Evolutionary conservation across 2,888 invertebrate species (phyloP), one percentile per base, ranked within the genome.

Genomic region (Eremobia ochroleuca): DNA sequence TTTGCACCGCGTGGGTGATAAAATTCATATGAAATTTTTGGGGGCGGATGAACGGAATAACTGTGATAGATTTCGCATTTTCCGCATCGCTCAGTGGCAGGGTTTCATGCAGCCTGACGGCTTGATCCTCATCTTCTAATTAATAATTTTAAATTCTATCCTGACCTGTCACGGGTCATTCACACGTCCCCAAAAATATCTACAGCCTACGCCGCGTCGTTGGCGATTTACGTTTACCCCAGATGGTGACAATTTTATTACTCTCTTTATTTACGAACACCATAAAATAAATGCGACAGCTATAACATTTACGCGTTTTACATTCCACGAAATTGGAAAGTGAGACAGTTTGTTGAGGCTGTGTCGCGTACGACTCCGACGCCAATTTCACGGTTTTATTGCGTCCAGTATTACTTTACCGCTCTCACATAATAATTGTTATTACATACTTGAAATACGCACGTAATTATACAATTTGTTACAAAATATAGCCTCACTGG

Each of bases 241-340:
- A 69, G 55, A 81, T 77, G 86, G 88, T 86, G 91, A 89, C 87
- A 89, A 88, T 84, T 89, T 91, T 89, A 91, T 82, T 81, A 81
- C 88, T 82, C 84, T 85, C 86, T 76, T 89, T 88, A 90, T 89
- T 91, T 87, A 90, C 83, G 88, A 77, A 85, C 74, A 79, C 81
- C 77, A 90, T 92, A 91, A 90, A 92, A 90, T 89, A 89, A 88
- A 88, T 80, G 73, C 85, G 88, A 89, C 88, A 73, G 78, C 77
- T 73, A 81, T 84, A 85, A 88, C 78, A 83, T 90, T 88, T 82
- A 85, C 82, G 82, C 72, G 82, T 88, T 92, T 92, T 90, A 91
- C 88, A 87, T 94, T 94, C 92, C 91, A 89, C 89, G 90, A 93
- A 94, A 93, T 93, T 92, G 90, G 92, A 94, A 94, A 93, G 92